These are phyloP conservation scores for Cryptocephalus moraei DNA, from an alignment of 2,888 invertebrate species.

Conservation along the genomic window DNA sequence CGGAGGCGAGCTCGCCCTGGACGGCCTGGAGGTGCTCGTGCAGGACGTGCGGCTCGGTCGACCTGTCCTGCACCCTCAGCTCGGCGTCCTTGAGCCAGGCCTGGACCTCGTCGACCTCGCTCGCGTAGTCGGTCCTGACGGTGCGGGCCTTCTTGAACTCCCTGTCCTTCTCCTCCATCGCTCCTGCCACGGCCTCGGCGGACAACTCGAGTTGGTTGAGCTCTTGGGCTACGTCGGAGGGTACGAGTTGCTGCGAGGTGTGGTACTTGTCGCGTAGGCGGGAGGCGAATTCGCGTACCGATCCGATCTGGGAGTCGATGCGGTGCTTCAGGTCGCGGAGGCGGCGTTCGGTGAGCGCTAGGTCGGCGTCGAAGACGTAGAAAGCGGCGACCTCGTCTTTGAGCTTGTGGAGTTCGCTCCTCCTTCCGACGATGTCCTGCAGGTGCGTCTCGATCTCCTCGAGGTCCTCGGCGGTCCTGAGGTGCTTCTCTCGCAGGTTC, in stretches of 20 bases:
- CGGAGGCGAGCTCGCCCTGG: slow-evolving; percentile 60
- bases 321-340: slow-evolving; percentile 48
- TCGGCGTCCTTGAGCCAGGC: slow-evolving; percentile 79
- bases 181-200: slow-evolving; percentile 65
- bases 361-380: slow-evolving; percentile 70
- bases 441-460: slow-evolving; percentile 66
- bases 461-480: slow-evolving; percentile 64
- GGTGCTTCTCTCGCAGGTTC: slow-evolving; percentile 64
- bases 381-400: slow-evolving; percentile 57
- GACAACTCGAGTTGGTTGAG: slow-evolving; percentile 73
- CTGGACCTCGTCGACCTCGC: slow-evolving; percentile 71
- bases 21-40: slow-evolving; percentile 69
- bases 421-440: slow-evolving; percentile 57
- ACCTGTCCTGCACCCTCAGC: slow-evolving; percentile 64
- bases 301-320: slow-evolving; percentile 47
- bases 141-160: slow-evolving; percentile 81
- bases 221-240: slow-evolving; percentile 71
- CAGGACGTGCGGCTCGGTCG: slow-evolving; percentile 64
- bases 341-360: slow-evolving; percentile 49
- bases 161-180: slow-evolving; percentile 80
- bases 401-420: slow-evolving; percentile 55
- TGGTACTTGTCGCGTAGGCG: slow-evolving; percentile 53
- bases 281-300: slow-evolving; percentile 49
- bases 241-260: slow-evolving; percentile 45
- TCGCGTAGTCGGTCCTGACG: slow-evolving; percentile 67